These are phyloP conservation scores for Drosophila micromelanica DNA, from an alignment of 1,140 invertebrate genomes.

Conservation along the genomic window DNA sequence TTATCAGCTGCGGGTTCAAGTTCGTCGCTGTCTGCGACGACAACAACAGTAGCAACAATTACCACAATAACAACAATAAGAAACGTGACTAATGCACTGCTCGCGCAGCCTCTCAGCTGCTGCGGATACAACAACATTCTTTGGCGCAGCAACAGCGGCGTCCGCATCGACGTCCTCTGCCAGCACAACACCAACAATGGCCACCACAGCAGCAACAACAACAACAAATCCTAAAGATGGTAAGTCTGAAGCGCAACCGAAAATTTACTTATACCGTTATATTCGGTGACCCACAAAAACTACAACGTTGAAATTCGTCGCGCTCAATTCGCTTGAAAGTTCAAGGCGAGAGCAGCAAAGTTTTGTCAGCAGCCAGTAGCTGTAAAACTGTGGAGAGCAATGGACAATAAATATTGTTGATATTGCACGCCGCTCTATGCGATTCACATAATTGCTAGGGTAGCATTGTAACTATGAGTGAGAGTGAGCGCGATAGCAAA, in stretches of 20 bases:
- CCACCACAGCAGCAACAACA: conserved; percentile 60
- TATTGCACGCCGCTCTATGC: not conserved
- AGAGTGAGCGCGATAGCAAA: not conserved
- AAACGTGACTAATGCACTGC: conserved; percentile 77
- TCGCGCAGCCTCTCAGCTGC: conserved; percentile 81
- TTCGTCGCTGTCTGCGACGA: conserved; percentile 25
- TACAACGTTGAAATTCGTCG: conserved; percentile 1
- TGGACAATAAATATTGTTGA: not conserved
- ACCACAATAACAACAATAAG: conserved; percentile 25
- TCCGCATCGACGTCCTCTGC: conserved; percentile 57
- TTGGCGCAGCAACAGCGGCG: conserved; percentile 53
- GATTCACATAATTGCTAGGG: not conserved
- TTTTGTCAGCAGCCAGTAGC: conserved; percentile 3
- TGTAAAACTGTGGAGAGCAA: conserved; percentile 6
- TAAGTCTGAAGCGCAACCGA: conserved; percentile 44
- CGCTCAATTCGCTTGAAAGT: conserved; percentile 14
- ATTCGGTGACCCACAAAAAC: conserved; percentile 32
- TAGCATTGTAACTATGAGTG: not conserved
- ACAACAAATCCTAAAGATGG: conserved; percentile 76
- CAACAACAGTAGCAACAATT: conserved; percentile 21
- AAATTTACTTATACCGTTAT: conserved; percentile 10
- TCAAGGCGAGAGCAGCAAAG: conserved; percentile 24
- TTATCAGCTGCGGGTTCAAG: conserved; percentile 39
- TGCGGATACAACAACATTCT: conserved; percentile 77
- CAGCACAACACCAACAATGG: conserved; percentile 73